Conservation (phyloP, 2,113 vertebrate species). For the Oreochromis niloticus region DNA sequence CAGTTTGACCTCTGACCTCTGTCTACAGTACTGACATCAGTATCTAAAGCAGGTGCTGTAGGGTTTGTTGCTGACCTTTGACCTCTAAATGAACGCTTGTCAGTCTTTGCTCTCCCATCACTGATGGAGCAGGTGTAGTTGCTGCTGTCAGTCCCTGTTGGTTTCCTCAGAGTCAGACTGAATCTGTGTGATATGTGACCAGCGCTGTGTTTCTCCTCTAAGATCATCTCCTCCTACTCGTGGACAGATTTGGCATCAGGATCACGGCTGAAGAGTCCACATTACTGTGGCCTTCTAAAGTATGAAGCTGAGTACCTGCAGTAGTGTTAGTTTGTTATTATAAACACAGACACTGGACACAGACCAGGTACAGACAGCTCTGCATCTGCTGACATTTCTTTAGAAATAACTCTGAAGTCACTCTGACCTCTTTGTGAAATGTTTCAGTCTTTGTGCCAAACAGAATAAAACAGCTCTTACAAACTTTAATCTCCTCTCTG, state of each 20-base stretch:
- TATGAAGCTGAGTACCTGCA: fast-evolving
- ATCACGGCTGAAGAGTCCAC: not conserved
- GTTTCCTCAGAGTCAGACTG: not conserved
- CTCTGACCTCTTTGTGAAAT: not conserved
- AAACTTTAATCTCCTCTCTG: too few species aligned
- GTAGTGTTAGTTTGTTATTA: fast-evolving
- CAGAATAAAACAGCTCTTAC: too few species aligned
- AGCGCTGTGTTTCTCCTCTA: not conserved
- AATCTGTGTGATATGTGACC: too few species aligned
- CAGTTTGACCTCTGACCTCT: not conserved
- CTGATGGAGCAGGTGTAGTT: not conserved
- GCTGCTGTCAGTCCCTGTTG: not conserved
- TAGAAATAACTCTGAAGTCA: not conserved
- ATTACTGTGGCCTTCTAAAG: not conserved
- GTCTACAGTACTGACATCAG: not conserved
- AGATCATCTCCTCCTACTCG: not conserved
- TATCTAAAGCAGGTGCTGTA: not conserved
- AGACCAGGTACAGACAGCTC: not conserved
- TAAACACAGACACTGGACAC: not conserved
- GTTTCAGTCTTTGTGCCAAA: not conserved
- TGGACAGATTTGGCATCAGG: not conserved
- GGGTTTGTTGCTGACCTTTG: not conserved
- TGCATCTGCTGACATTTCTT: not conserved
- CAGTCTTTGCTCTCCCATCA: not conserved
- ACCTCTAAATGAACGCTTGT: fast-evolving